Base-by-base conservation (phyloP, 2,113 vertebrate species). In the Serilophus lunatus region DNA sequence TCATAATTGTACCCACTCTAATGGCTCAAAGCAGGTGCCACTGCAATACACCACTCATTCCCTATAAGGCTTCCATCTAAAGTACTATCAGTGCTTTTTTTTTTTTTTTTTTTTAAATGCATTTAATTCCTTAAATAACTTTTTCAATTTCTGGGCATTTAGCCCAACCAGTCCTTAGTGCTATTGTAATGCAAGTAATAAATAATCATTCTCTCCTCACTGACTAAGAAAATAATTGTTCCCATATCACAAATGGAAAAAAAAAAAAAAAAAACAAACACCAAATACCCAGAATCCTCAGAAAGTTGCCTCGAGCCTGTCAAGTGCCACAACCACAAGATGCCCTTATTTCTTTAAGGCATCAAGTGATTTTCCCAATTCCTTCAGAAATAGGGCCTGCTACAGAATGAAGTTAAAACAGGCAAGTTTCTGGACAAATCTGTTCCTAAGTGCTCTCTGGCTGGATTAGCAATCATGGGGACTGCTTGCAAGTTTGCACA, bases 141-240 rank as follows among this genome's bases (percentile, higher is more conserved):
- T 95, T 66, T 80, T 86, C 38, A 53, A 18, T 93, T 93, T 91
- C 91, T 95, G 86, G 91, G 89, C 86, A 92, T 92, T 89, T 72
- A 92, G 91, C 89, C 91, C 88, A 94, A 82, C 25, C 20, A 92
- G 61, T 59, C 75, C 42, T 95, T 85, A 94, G 42, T 65, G 78
- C 45, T 90, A 82, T 59, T 93, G 75, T 81, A 94, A 80, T 63
- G 31, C 71, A 89, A 92, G 84, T 65, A 94, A 90, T 97, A 95
- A 95, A 86, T 96, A 95, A 94, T 82, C 83, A 85, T 65, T 91
- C 78, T 42, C 33, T 92, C 81, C 86, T 38, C 19, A 47, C 29
- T 53, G 72, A 86, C 59, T 61, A 79, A 87, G 78, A 70, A 90
- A 90, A 59, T 88, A 3, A 86, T 83, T 77, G 56, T 70, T 88